phyloP scores from a whole-genome alignment of 64 coral and sea anemone species.

The Astreopora myriophthalma region DNA sequence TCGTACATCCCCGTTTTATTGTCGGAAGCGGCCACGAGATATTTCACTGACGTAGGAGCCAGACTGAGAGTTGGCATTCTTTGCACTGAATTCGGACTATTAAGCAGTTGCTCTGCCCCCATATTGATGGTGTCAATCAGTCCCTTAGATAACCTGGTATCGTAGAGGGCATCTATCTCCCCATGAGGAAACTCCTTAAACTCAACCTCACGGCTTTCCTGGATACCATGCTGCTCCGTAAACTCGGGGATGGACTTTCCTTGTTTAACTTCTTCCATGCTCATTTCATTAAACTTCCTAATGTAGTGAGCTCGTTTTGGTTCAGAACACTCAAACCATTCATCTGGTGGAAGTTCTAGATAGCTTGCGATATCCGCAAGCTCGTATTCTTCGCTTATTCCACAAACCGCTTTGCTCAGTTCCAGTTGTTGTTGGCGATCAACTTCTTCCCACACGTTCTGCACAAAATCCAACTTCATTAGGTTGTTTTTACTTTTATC shows the following conservation, averaged over 20 bases:
- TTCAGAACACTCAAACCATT: constrained; percentile 1
- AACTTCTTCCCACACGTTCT: constrained; percentile 7
- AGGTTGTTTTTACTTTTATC: not conserved
- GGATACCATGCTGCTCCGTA: not conserved
- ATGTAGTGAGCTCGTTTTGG: not conserved
- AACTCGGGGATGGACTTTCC: not conserved
- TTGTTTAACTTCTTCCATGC: not conserved
- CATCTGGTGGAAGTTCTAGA: not conserved
- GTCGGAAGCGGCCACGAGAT: not conserved
- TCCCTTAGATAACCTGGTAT: not conserved
- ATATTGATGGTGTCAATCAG: not conserved
- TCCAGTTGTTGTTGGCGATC: constrained; percentile 6
- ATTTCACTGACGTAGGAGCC: not conserved
- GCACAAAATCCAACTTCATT: not conserved
- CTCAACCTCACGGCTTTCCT: not conserved
- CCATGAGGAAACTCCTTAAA: constrained; percentile 1
- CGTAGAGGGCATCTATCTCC: not conserved
- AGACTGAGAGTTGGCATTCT: not conserved
- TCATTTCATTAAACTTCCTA: constrained; percentile 10
- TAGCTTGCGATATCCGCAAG: not conserved
- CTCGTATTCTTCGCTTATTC: constrained; percentile 12
- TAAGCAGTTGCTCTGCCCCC: constrained; percentile 11
- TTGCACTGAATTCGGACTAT: not conserved
- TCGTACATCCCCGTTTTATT: not conserved
- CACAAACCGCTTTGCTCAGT: not conserved